phyloP scores from a whole-genome alignment of 1,140 invertebrate genomes.

The Temnothorax longispinosus region DNA sequence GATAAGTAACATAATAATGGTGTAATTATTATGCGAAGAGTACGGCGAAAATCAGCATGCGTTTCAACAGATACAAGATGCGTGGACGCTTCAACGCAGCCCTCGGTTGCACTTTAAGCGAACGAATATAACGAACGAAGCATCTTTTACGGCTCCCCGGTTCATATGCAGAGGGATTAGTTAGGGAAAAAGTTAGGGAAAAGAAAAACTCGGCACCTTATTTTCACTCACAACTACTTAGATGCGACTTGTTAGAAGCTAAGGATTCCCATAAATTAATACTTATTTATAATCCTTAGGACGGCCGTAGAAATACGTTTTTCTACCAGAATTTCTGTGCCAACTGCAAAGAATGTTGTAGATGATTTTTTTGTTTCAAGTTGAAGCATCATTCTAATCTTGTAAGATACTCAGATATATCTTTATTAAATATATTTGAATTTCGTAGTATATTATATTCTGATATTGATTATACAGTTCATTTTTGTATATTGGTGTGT shows the following conservation, averaged over 20 bases:
- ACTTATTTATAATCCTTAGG: constrained; percentile 84
- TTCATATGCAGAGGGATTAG: constrained; percentile 55
- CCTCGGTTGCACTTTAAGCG: constrained; percentile 31
- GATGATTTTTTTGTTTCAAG: constrained; percentile 82
- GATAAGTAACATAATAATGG: constrained; percentile 10
- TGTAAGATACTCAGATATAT: constrained; percentile 86
- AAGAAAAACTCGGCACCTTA: constrained; percentile 53
- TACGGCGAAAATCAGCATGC: constrained; percentile 39
- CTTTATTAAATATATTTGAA: constrained; percentile 86
- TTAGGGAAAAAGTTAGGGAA: constrained; percentile 58
- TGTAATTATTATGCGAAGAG: constrained; percentile 30
- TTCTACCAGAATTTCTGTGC: constrained; percentile 86
- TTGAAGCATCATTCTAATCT: constrained; percentile 85
- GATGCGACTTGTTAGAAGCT: constrained; percentile 80
- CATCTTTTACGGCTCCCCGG: constrained; percentile 29
- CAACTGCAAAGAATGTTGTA: constrained; percentile 85
- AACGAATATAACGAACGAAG: constrained; percentile 18
- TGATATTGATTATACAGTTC: constrained; percentile 85
- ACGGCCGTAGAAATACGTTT: constrained; percentile 82
- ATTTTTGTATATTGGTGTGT: constrained; percentile 87
- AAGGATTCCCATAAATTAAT: constrained; percentile 81
- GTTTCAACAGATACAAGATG: constrained; percentile 56
- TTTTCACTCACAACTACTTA: constrained; percentile 81
- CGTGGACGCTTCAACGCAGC: constrained; percentile 13
- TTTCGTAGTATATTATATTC: constrained; percentile 86